Conservation (phyloP, 2,888 invertebrate species). For the Prenolepis imparis region DNA sequence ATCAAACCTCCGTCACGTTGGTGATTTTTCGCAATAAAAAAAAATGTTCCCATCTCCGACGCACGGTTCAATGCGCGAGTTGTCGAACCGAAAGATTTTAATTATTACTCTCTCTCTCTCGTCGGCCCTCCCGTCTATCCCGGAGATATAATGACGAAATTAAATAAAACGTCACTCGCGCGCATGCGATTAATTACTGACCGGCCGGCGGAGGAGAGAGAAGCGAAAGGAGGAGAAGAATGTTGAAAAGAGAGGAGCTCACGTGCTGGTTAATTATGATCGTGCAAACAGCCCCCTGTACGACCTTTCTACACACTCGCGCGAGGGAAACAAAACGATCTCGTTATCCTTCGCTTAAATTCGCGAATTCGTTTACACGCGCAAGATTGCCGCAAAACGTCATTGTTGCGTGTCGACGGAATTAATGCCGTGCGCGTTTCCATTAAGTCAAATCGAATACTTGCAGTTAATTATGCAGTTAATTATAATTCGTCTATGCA, state of each 20-base stretch:
- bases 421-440: constrained; percentile 32
- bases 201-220: constrained; percentile 1
- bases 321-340: not conserved
- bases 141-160: constrained; percentile 68
- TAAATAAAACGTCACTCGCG: constrained; percentile 68
- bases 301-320: constrained; percentile 23
- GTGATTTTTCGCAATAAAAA: constrained; percentile 34
- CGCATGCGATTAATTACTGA: constrained; percentile 67
- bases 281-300: constrained; percentile 47
- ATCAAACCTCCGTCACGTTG: constrained; percentile 45
- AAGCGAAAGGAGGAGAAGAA: constrained; percentile 18
- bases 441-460: constrained; percentile 14
- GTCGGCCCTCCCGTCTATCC: constrained; percentile 64
- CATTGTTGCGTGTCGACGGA: constrained; percentile 34
- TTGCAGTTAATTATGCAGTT: constrained; percentile 30
- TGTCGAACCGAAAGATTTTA: constrained; percentile 78
- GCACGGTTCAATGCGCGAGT: constrained; percentile 61
- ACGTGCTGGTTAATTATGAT: constrained; percentile 33
- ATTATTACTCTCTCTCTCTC: constrained; percentile 72
- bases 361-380: constrained; percentile 28
- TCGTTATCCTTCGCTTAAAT: constrained; percentile 40
- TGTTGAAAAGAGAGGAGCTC: constrained; percentile 21
- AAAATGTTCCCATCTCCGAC: constrained; percentile 40
- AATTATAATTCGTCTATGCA: constrained; percentile 6
- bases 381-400: constrained; percentile 27